Conservation (phyloP, 2,113 vertebrate genomes). For the Prietella phreatophila region DNA sequence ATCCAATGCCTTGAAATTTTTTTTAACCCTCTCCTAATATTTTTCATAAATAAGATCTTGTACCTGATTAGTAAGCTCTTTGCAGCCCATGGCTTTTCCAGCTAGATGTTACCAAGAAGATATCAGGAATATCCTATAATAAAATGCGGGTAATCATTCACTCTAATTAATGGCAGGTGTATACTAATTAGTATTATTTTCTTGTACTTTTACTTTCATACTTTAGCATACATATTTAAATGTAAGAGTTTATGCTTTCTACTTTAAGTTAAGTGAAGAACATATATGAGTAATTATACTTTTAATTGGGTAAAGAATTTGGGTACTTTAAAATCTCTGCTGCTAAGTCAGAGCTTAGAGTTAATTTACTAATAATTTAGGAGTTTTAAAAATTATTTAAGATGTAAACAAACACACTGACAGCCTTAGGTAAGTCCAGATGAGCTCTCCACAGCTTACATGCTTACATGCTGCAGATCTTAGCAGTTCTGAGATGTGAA, state of each 20-base stretch:
- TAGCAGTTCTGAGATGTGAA: conserved; percentile 6
- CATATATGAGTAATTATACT: background rate
- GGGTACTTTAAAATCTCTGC: background rate
- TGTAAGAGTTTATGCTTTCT: background rate
- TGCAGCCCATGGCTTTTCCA: too few species aligned
- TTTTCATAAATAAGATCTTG: too few species aligned
- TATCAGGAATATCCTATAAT: too few species aligned
- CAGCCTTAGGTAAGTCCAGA: background rate
- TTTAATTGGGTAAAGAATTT: background rate
- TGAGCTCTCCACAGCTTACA: background rate
- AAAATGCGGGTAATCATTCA: too few species aligned
- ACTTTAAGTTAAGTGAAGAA: background rate
- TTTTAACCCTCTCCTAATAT: too few species aligned
- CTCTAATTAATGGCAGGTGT: too few species aligned
- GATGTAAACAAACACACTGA: background rate
- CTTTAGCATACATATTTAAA: background rate
- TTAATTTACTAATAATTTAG: background rate
- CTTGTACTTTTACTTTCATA: background rate
- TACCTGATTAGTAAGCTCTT: too few species aligned
- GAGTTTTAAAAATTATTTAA: background rate
- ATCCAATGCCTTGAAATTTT: too few species aligned
- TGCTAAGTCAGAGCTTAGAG: background rate
- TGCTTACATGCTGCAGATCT: background rate
- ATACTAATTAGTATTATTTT: too few species aligned
- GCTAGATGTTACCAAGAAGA: too few species aligned